Evolutionary conservation across 2,888 invertebrate genomes (phyloP), one percentile per base, ranked within the genome.

Genomic region (Sphinx pinastri): DNA sequence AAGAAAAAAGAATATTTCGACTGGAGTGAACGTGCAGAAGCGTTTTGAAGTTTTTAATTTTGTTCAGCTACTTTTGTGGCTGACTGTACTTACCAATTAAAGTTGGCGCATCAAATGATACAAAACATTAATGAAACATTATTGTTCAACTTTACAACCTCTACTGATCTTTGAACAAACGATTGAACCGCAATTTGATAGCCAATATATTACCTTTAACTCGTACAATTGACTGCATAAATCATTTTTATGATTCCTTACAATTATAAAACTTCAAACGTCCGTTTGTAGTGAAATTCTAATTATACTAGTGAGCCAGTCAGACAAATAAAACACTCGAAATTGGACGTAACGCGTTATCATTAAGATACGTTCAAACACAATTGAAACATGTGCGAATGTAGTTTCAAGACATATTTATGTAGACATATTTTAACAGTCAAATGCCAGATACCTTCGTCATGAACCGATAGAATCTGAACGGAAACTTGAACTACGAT

Each of bases 281-380:
- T 54, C 45, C 51, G 55, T 71, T 73, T 77, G 70, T 70, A 72
- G 77, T 77, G 75, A 69, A 69, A 72, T 70, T 79, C 75, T 77
- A 80, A 83, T 81, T 78, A 80, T 78, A 77, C 73, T 75, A 76
- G 74, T 81, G 82, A 83, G 80, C 81, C 81, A 80, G 77, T 73
- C 75, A 76, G 75, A 81, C 81, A 87, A 87, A 86, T 87, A 86
- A 83, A 86, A 80, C 86, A 84, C 84, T 87, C 74, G 83, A 87
- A 77, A 75, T 73, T 71, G 73, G 75, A 77, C 75, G 70, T 38
- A 63, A 60, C 74, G 77, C 78, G 76, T 84, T 79, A 86, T 84
- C 84, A 70, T 70, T 63, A 69, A 71, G 76, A 81, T 81, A 76
- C 75, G 72, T 76, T 76, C 67, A 73, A 74, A 77, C 72, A 73